Evolutionary conservation across 2,888 invertebrate species (phyloP), one percentile per base, ranked within the genome.

Genomic region (Brenthis ino): DNA sequence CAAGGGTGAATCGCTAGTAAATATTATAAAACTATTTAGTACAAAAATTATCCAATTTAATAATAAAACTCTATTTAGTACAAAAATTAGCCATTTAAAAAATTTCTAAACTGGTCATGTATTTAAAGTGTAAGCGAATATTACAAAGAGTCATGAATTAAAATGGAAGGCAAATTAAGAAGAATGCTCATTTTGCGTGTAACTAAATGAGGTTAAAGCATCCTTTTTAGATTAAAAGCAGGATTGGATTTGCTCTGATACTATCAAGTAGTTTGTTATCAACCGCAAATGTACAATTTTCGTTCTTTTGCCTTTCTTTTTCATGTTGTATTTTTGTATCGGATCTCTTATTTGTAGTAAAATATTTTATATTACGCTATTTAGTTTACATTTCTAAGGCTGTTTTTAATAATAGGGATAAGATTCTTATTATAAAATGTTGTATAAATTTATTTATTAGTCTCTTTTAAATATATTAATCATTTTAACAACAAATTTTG

Each of bases 91-190:
- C 24, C 14, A 50, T 14, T 13, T n/a, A 51, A 51, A 51, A 6
- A 6, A 6, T n/a, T 4, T 37, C 16, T 57, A n/a, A 16, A 11
- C 5, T 37, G 14, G n/a, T 56, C 4, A 55, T 0, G 13, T 20
- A 20, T 20, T 20, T 37, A 37, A 20, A 57, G 47, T 57, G 0
- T 43, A 47, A 58, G 20, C 11, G 28, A 28, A 28, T 60, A 48
- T 48, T 28, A 60, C 47, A 60, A n/a, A 14, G 1, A n/a, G 24
- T 24, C 11, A 48, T 60, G 28, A 28, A 60, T 37, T 37, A 8
- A 60, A 48, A 24, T 6, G 33, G 14, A 63, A 63, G 13, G 37
- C 53, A 63, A 53, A 63, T 54, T 53, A 63, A 54, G 63, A 63
- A 6, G 20, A 43, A 63, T 20, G 63, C 43, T 63, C 53, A 24